These are phyloP conservation scores for Hyperopisus bebe DNA, from an alignment of 2,113 vertebrate genomes.

Conservation along the genomic window DNA sequence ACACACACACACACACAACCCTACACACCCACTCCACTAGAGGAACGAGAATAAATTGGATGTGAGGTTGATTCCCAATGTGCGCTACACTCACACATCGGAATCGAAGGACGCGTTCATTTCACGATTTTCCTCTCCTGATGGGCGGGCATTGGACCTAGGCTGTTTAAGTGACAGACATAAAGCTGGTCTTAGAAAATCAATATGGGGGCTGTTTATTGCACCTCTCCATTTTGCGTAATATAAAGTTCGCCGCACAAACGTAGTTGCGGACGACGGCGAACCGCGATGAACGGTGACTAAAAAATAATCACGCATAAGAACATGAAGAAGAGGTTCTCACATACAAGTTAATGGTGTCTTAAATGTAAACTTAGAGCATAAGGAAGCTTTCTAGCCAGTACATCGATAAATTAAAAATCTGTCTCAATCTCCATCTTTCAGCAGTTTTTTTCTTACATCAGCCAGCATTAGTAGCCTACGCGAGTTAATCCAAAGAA, in stretches of 20 bases:
- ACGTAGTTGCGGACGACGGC: background rate
- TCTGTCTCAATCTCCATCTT: background rate
- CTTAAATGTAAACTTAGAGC: background rate
- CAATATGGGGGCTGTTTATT: background rate
- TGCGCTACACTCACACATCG: background rate
- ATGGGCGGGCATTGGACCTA: background rate
- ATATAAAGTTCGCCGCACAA: background rate
- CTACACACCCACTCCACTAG: background rate
- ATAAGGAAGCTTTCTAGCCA: background rate
- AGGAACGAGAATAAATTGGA: background rate
- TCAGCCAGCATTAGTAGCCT: background rate
- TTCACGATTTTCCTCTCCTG: background rate
- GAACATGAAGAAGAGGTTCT: background rate
- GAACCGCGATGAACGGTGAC: background rate
- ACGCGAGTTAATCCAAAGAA: background rate
- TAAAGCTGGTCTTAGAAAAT: background rate
- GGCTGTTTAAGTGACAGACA: background rate
- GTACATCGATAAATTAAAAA: background rate
- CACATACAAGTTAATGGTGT: background rate
- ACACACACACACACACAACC: background rate
- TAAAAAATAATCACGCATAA: background rate
- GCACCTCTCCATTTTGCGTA: background rate
- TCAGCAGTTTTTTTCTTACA: background rate
- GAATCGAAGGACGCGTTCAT: background rate
- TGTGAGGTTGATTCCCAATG: constrained; percentile 3